These are phyloP conservation scores for Pampus argenteus DNA, from an alignment of 2,797 vertebrate genomes.

Conservation along the genomic window DNA sequence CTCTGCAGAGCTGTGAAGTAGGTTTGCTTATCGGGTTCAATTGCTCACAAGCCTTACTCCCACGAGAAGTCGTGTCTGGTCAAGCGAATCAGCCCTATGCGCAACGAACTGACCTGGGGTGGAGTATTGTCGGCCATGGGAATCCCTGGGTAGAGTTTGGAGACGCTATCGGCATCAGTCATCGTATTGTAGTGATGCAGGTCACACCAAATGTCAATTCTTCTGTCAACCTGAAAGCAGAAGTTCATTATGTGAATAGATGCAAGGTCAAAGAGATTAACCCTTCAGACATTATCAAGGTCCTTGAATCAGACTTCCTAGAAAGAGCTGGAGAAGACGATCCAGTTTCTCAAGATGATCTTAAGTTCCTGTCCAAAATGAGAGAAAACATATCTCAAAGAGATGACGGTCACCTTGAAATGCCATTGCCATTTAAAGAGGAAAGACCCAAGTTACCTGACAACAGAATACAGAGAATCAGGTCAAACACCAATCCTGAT, in stretches of 20 bases:
- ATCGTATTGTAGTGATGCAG: constrained; percentile 27
- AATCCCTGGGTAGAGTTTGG: constrained; percentile 7
- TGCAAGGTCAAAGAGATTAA: background rate
- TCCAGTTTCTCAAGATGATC: constrained; percentile 1
- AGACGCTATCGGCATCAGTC: background rate
- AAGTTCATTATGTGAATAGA: constrained; percentile 6
- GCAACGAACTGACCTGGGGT: constrained; percentile 12
- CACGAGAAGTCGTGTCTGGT: constrained; percentile 16
- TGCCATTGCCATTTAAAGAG: background rate
- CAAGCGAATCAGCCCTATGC: constrained; percentile 3
- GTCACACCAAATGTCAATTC: background rate
- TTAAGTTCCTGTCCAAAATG: background rate
- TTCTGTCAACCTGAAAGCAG: no score
- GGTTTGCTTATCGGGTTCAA: no score
- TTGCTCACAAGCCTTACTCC: constrained; percentile 5
- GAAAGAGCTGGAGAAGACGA: background rate
- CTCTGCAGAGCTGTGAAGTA: constrained; percentile 17
- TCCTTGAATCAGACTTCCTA: background rate
- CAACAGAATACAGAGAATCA: constrained; percentile 25
- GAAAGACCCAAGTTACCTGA: constrained; percentile 2
- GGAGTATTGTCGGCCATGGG: constrained; percentile 15
- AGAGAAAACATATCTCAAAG: constrained; percentile 5
- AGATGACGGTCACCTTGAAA: background rate
- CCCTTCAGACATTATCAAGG: background rate
- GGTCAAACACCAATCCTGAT: constrained; percentile 41